A percentile compares a stretch with the other conserved stretches of the same genome.
Evolutionary conservation across 2,888 invertebrate species (phyloP).

Genomic region (Pyrocoelia pectoralis): DNA sequence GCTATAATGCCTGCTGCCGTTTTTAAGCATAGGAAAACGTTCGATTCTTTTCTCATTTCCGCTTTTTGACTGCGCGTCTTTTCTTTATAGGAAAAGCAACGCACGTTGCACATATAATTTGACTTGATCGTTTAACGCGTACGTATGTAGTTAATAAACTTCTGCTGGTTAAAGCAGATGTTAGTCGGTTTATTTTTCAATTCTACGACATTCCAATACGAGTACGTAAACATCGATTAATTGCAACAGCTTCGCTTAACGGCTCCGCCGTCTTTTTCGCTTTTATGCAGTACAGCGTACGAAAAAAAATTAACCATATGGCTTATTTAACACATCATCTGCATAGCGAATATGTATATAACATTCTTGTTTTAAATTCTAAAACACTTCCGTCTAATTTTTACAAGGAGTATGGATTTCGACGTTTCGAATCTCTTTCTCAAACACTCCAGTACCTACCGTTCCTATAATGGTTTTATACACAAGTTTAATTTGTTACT

Average conservation of each 20-base stretch:
- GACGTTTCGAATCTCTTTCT: too few relatives aligned
- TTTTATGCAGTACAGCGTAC: background rate
- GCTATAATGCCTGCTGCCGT: slow-evolving; percentile 18
- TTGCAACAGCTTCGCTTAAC: slow-evolving; percentile 11
- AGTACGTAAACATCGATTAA: slow-evolving; percentile 13
- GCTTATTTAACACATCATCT: slow-evolving; percentile 9
- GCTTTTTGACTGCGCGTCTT: slow-evolving; percentile 23
- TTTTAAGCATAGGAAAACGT: slow-evolving; percentile 23
- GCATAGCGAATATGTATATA: slow-evolving; percentile 5
- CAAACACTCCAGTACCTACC: too few relatives aligned
- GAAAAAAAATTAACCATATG: slow-evolving; percentile 1
- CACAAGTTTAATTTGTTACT: too few relatives aligned
- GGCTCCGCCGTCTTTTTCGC: background rate
- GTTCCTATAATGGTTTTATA: too few relatives aligned
- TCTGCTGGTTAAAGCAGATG: slow-evolving; percentile 29
- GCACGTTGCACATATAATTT: slow-evolving; percentile 34
- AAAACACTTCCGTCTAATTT: too few relatives aligned
- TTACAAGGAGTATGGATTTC: too few relatives aligned
- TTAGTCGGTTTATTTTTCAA: slow-evolving; percentile 30
- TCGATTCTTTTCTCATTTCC: slow-evolving; percentile 35
- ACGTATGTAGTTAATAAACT: slow-evolving; percentile 28
- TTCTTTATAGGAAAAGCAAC: slow-evolving; percentile 9
- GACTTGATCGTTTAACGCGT: slow-evolving; percentile 27
- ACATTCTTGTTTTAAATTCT: background rate
- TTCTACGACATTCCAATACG: slow-evolving; percentile 17